Evolutionary conservation across 2,797 vertebrate genomes (phyloP), one percentile per base, ranked within the genome.

Genomic region (Champsocephalus gunnari): DNA sequence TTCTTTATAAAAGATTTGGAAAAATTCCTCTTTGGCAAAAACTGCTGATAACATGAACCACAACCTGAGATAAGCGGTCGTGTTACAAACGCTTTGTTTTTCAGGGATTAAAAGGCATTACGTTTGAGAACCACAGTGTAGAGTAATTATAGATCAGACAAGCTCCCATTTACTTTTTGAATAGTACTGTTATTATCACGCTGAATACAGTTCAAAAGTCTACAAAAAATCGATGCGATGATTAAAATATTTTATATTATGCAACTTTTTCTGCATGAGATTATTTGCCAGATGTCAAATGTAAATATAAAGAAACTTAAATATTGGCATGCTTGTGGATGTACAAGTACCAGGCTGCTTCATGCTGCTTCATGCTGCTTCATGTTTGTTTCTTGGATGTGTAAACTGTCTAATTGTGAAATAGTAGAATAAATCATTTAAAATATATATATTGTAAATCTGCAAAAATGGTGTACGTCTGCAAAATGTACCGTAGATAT

Each of bases 271-370:
- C 51, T 12, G 45, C 32, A 48, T 51, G 3, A 69, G 2, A 73
- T 19, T 9, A 53, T 77, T 32, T 70, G 21, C 50, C 5, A 3
- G 48, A 61, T 28, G 54, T 51, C 47, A 59, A 69, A 70, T 49
- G 21, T 47, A 10, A 73, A 57, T 45, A 38, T 32, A 75, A 76
- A 74, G 43, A 72, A 75, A 57, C 32, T 21, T 32, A 75, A 76
- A 74, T 43, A 72, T 65, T 17, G 58, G 12, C 6, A 69, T 24
- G 12, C 51, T 53, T 65, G 32, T 63, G 12, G 7, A 64, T 43
- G 8, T 12, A 50, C 24, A 77, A 32, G 34, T 9, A 57, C n/a
- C 4, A 51, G 3, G 56, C 56, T 21, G 48, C 16, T 41, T 45
- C 17, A 54, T 69, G 56, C 56, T 21, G 48, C 16, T 41, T 45